phyloP scores from a whole-genome alignment of 2,113 vertebrate species.

The Limanda limanda region DNA sequence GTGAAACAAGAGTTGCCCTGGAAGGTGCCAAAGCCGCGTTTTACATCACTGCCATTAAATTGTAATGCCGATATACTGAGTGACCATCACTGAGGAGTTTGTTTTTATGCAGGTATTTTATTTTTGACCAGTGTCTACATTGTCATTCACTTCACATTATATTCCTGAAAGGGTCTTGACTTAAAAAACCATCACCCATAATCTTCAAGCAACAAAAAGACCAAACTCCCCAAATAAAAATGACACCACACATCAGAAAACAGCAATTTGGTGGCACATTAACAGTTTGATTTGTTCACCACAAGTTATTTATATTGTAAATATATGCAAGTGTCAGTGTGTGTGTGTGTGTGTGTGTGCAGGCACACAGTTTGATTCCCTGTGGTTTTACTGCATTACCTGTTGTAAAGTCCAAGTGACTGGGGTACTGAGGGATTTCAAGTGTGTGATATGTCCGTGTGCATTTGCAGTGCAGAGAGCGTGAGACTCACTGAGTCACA shows the following conservation, averaged over 20 bases:
- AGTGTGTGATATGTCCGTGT: constrained; percentile 24
- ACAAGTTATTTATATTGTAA: neutral
- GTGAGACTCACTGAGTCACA: constrained; percentile 39
- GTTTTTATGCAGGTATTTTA: constrained; percentile 32
- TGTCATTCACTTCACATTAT: constrained; percentile 12
- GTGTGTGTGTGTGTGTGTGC: neutral
- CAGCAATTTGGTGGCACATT: constrained; percentile 27
- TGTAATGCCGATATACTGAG: neutral
- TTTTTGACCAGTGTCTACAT: constrained; percentile 27
- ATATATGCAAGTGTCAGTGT: neutral
- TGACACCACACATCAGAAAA: constrained; percentile 20
- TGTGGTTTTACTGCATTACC: constrained; percentile 33
- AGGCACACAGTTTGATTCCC: constrained; percentile 6
- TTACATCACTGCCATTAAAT: constrained; percentile 8
- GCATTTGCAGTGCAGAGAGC: constrained; percentile 31
- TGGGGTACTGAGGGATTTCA: constrained; percentile 17
- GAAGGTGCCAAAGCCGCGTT: neutral
- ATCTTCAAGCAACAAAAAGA: constrained; percentile 37
- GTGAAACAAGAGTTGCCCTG: neutral
- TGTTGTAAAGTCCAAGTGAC: constrained; percentile 14
- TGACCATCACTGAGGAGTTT: constrained; percentile 26
- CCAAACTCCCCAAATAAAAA: neutral
- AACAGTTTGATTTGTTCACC: constrained; percentile 48
- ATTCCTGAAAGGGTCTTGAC: constrained; percentile 44
- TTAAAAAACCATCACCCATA: constrained; percentile 44